Conservation (phyloP, 1,140 invertebrate species). For the Micrasema minimum region DNA sequence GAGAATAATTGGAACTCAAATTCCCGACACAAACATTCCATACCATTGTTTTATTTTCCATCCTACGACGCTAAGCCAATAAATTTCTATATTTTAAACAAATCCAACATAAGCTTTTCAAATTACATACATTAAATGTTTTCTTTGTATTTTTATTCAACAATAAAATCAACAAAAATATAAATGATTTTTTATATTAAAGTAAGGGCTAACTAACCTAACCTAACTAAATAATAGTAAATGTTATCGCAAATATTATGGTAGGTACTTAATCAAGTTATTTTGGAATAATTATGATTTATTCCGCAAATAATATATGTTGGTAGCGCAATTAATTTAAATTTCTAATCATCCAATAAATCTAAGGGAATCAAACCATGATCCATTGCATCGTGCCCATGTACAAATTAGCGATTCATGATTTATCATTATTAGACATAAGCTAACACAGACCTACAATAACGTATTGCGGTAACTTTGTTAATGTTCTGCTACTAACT, state of each 20-base stretch:
- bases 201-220: no score
- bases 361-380: conserved; percentile 31
- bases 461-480: conserved; percentile 31
- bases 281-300: conserved; percentile 10
- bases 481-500: conserved; percentile 12
- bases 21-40: conserved; percentile 22
- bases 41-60: conserved; percentile 33
- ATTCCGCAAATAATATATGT: neutral
- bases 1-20: conserved; percentile 39
- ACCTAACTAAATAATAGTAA: no score
- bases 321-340: conserved; percentile 15
- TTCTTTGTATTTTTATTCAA: no score
- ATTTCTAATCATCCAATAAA: conserved; percentile 40
- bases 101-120: neutral
- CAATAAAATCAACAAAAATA: no score
- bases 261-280: no score
- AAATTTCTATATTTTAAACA: neutral
- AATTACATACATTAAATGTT: neutral
- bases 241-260: no score
- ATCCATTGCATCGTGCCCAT: conserved; percentile 25
- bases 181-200: no score
- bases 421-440: conserved; percentile 37
- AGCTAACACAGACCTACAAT: conserved; percentile 28
- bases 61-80: no score
- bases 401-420: conserved; percentile 38